phyloP scores from a whole-genome alignment of 2,797 vertebrate genomes.

The Diplodus puntazzo region DNA sequence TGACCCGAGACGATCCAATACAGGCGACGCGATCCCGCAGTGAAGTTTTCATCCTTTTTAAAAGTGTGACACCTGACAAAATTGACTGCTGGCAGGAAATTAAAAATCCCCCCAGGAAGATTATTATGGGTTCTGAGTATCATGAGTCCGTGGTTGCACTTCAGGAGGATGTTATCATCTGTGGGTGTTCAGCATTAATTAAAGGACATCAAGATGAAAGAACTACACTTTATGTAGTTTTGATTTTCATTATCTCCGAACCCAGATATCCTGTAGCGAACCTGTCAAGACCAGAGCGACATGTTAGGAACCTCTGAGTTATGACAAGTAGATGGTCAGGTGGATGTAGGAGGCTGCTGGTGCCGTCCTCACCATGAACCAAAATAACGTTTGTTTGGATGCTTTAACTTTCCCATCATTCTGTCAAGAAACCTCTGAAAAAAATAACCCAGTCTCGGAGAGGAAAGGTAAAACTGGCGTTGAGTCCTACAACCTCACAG shows the following conservation, averaged over 20 bases:
- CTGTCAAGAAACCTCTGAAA: no score
- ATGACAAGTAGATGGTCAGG: no score
- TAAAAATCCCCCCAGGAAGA: conserved; percentile 38
- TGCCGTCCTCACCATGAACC: no score
- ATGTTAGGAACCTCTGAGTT: neutral
- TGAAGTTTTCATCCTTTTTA: conserved; percentile 15
- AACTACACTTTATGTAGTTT: neutral
- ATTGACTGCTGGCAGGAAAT: conserved; percentile 47
- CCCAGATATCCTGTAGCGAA: neutral
- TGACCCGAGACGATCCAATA: conserved; percentile 29
- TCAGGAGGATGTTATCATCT: neutral
- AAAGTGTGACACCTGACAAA: conserved; percentile 40
- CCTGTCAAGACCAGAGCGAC: neutral
- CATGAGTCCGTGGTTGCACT: neutral
- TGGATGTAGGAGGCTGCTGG: no score
- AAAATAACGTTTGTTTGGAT: no score
- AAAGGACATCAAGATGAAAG: neutral
- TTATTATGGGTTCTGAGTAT: conserved; percentile 5
- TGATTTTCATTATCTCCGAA: neutral
- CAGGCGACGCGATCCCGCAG: conserved; percentile 16
- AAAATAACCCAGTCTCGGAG: no score
- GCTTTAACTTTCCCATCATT: no score
- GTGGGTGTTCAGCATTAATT: neutral
- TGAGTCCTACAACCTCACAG: no score
- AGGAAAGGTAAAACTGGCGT: no score